Conservation (phyloP, 2,797 vertebrate species). For the Gymnothorax reevesii region DNA sequence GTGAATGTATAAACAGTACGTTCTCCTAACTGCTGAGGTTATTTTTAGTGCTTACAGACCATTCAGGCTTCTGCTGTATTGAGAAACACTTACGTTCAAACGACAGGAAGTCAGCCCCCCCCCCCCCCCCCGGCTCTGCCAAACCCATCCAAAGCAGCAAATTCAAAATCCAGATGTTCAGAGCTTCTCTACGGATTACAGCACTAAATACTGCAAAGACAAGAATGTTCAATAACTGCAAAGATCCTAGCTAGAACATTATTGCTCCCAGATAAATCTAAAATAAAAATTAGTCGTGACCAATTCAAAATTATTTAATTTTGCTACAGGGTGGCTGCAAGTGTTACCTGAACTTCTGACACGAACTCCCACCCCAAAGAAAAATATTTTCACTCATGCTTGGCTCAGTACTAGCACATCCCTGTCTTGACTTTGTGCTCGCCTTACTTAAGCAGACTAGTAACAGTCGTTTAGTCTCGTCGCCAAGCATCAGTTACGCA, state of each 20-base stretch:
- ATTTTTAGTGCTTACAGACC: constrained; percentile 39
- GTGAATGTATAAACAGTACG: not conserved
- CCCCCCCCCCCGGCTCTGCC: not conserved
- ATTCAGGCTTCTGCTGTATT: constrained; percentile 48
- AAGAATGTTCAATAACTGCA: constrained; percentile 32
- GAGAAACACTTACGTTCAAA: not conserved
- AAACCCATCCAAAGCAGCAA: constrained; percentile 63
- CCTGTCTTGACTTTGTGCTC: not conserved
- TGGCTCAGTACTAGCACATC: not conserved
- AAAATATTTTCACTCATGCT: not conserved
- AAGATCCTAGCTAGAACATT: constrained; percentile 29
- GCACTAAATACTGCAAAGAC: constrained; percentile 34
- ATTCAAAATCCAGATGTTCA: constrained; percentile 67
- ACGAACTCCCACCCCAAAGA: not conserved
- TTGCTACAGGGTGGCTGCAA: not conserved
- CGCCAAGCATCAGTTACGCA: not conserved
- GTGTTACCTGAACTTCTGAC: constrained; percentile 33
- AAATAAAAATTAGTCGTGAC: not conserved
- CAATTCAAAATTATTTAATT: not conserved
- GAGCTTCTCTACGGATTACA: constrained; percentile 50
- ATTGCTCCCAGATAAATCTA: not conserved
- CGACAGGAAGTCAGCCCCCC: not conserved
- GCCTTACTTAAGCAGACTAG: not conserved
- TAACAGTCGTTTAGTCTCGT: not conserved
- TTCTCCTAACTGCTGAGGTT: constrained; percentile 13